A percentile compares a stretch with the other conserved stretches of the same genome.
These are phyloP conservation scores for Sclerurus mexicanus DNA, from an alignment of 2,113 vertebrate genomes.

Conservation along the genomic window DNA sequence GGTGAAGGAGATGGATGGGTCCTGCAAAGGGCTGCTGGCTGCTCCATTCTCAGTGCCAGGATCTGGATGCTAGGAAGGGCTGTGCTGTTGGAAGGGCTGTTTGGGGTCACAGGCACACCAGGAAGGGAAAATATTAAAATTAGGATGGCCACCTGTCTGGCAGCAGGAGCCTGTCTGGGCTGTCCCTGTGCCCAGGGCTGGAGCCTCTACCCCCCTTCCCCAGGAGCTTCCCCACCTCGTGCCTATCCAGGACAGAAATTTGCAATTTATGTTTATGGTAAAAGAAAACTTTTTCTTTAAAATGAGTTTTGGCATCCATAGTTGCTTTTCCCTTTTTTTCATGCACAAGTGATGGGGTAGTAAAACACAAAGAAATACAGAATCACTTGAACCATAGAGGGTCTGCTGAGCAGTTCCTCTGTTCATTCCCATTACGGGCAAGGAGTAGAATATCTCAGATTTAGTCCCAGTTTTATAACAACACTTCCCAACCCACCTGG, in stretches of 20 bases:
- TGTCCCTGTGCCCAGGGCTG: background rate
- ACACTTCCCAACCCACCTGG: conserved; percentile 11
- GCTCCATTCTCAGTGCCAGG: accelerated
- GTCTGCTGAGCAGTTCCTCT: background rate
- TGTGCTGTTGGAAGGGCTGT: background rate
- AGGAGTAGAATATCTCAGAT: conserved; percentile 33
- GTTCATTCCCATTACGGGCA: background rate
- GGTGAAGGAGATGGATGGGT: background rate
- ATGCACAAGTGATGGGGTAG: background rate
- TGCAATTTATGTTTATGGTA: background rate
- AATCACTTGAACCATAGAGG: background rate
- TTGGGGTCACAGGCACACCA: background rate
- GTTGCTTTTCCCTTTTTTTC: background rate
- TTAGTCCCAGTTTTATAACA: conserved; percentile 52
- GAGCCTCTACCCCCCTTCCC: background rate
- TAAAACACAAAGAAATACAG: background rate
- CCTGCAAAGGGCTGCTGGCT: background rate
- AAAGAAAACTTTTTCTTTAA: background rate
- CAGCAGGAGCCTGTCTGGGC: background rate
- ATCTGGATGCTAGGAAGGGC: background rate
- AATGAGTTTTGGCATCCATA: background rate
- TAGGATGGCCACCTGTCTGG: accelerated
- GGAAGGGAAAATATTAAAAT: background rate
- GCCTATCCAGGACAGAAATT: background rate
- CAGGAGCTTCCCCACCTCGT: background rate